Conservation (phyloP, 2,888 invertebrate genomes). For the Apantesis nais region DNA sequence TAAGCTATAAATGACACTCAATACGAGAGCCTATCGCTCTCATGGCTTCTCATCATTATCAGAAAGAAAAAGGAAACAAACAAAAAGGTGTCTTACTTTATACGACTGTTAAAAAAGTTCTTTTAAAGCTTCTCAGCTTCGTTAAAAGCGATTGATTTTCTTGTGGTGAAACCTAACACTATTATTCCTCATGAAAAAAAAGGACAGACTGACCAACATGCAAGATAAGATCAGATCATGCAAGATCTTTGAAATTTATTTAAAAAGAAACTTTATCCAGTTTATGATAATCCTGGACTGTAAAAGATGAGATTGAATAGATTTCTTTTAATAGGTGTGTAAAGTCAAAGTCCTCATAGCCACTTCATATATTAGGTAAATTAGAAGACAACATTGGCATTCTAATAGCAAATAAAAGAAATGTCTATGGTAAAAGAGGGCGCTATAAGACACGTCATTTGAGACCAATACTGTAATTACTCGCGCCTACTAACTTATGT, state of each 20-base stretch:
- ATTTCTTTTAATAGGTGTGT: too few relatives aligned
- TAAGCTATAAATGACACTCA: background rate
- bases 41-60: background rate
- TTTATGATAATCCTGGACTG: too few relatives aligned
- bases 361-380: too few relatives aligned
- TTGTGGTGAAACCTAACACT: too few relatives aligned
- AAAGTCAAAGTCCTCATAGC: too few relatives aligned
- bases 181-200: too few relatives aligned
- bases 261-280: too few relatives aligned
- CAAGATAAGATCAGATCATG: too few relatives aligned
- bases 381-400: background rate
- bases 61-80: background rate
- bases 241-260: too few relatives aligned
- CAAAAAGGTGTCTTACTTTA: background rate
- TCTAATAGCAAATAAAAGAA: background rate
- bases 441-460: background rate
- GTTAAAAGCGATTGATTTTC: too few relatives aligned
- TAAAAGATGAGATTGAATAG: too few relatives aligned
- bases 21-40: background rate
- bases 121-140: background rate
- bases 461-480: constrained; percentile 1
- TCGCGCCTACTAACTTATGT: background rate
- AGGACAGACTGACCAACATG: too few relatives aligned
- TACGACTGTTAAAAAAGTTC: background rate
- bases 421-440: background rate